A percentile compares a stretch with the other conserved stretches of the same genome.
Conservation (phyloP, 2,113 vertebrate species). For the Thermophis baileyi region DNA sequence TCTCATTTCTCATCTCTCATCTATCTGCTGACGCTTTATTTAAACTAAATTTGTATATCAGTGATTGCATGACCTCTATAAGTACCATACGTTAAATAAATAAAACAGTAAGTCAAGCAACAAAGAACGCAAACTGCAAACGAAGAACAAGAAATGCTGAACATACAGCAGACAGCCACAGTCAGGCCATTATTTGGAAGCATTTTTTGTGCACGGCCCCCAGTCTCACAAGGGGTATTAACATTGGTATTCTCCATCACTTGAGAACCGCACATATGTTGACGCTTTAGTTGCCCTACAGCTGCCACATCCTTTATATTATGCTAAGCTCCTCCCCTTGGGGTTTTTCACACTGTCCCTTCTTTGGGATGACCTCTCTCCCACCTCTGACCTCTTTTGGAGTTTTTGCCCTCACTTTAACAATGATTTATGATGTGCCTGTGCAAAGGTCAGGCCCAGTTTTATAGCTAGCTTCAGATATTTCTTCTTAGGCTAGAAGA, state of each 20-base stretch:
- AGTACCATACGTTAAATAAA: background rate
- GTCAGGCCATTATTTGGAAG: background rate
- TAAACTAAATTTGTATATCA: background rate
- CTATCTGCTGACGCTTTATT: background rate
- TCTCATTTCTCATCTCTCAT: background rate
- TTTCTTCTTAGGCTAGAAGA: conserved; percentile 73
- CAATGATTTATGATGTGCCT: conserved; percentile 80
- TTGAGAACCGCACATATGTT: conserved; percentile 34
- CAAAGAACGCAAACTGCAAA: background rate
- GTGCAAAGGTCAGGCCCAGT: conserved; percentile 78
- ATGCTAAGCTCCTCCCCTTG: conserved; percentile 58
- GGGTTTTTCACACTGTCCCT: conserved; percentile 65
- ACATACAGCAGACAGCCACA: background rate
- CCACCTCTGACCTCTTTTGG: conserved; percentile 78
- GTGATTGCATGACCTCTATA: background rate
- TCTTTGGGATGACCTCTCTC: conserved; percentile 73
- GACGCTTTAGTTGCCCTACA: conserved; percentile 6
- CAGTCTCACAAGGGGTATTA: background rate
- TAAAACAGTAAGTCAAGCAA: background rate
- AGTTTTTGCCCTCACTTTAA: conserved; percentile 78
- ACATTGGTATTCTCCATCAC: conserved; percentile 15
- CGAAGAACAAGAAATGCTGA: background rate
- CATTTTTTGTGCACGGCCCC: background rate
- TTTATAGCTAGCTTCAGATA: conserved; percentile 84
- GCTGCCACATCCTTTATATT: conserved; percentile 29